Percentiles rank a stretch among this genome's conserved stretches.
These are phyloP conservation scores for Tiliacea aurago DNA, from an alignment of 2,888 invertebrate species.

Conservation along the genomic window DNA sequence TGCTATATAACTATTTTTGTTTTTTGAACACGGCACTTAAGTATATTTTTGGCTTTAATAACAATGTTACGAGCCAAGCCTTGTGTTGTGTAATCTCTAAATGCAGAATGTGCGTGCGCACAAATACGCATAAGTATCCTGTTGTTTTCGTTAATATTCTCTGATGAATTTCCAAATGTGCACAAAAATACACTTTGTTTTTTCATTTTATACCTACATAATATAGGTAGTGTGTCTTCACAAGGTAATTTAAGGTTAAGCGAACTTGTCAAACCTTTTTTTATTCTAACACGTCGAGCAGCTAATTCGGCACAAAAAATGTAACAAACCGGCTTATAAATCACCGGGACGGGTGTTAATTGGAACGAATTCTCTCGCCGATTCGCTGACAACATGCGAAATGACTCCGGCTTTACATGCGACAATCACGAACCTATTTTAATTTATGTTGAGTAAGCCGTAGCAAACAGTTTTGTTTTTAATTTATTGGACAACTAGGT, in stretches of 20 bases:
- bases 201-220: conserved; percentile 17
- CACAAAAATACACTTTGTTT: conserved; percentile 20
- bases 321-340: conserved; percentile 83
- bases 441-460: conserved; percentile 29
- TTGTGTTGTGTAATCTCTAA: conserved; percentile 47
- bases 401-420: conserved; percentile 43
- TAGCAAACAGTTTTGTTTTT: not conserved
- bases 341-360: conserved; percentile 87
- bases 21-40: conserved; percentile 15
- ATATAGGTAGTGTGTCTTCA: conserved; percentile 41
- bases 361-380: conserved; percentile 83
- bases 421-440: conserved; percentile 49
- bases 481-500: not conserved
- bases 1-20: conserved; percentile 15
- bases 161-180: conserved; percentile 36
- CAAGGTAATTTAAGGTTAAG: conserved; percentile 62
- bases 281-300: conserved; percentile 80
- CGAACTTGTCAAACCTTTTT: conserved; percentile 70
- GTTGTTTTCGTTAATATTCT: conserved; percentile 47
- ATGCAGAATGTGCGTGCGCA: conserved; percentile 44
- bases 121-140: conserved; percentile 37
- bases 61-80: conserved; percentile 35
- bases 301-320: conserved; percentile 83
- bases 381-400: conserved; percentile 74
- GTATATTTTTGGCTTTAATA: conserved; percentile 49